phyloP scores from a whole-genome alignment of 2,797 vertebrate species.

The Onychomys leucogaster region DNA sequence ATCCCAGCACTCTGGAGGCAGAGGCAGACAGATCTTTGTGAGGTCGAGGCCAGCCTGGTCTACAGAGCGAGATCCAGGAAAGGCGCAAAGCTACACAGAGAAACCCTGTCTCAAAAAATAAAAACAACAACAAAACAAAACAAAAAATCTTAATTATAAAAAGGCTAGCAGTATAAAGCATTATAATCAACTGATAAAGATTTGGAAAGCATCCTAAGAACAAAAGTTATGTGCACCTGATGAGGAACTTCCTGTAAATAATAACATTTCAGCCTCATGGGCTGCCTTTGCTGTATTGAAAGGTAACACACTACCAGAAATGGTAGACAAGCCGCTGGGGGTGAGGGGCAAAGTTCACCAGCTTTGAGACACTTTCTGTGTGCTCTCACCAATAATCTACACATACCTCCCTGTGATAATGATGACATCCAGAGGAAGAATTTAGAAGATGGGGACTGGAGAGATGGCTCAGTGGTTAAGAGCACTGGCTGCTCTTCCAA shows the following conservation, averaged over 20 bases:
- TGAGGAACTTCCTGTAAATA: constrained; percentile 4
- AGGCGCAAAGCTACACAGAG: no score
- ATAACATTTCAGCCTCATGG: neutral
- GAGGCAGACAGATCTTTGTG: no score
- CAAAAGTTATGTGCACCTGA: neutral
- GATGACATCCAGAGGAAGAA: neutral
- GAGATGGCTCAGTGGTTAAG: no score
- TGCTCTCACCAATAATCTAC: neutral
- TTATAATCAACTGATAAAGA: neutral
- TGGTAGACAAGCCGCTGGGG: neutral
- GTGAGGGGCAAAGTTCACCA: neutral
- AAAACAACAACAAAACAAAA: no score
- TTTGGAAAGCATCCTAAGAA: neutral
- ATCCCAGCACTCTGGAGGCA: no score
- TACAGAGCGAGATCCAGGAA: no score
- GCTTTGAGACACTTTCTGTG: neutral
- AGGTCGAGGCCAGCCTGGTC: no score
- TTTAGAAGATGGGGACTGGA: neutral
- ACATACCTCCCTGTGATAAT: neutral
- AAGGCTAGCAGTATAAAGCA: neutral
- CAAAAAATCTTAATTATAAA: neutral
- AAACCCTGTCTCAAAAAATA: no score
- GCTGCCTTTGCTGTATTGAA: neutral
- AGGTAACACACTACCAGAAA: neutral
- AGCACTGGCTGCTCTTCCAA: no score